Percentiles rank a stretch among this genome's conserved stretches.
These are phyloP conservation scores for Nycticryphes semicollaris DNA, from an alignment of 2,113 vertebrate genomes.

Conservation along the genomic window DNA sequence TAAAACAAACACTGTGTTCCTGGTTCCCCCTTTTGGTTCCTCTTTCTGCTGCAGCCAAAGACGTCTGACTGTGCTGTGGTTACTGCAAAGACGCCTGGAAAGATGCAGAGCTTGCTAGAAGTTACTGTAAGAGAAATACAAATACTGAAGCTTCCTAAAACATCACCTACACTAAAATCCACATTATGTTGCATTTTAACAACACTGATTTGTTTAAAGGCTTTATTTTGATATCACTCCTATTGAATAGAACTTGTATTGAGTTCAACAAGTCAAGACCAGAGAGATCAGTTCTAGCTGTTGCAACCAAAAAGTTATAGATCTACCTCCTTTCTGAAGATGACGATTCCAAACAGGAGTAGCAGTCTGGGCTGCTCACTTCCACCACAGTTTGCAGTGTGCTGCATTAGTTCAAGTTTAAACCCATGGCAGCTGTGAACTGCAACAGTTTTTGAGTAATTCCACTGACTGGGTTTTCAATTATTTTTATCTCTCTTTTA, in stretches of 20 bases:
- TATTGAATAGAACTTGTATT: neutral
- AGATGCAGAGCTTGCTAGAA: neutral
- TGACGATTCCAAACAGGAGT: neutral
- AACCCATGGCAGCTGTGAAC: neutral
- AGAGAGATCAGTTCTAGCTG: neutral
- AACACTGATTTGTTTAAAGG: neutral
- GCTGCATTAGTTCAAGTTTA: neutral
- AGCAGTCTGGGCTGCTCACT: neutral
- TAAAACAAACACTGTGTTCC: neutral
- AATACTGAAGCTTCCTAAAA: neutral
- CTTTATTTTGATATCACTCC: neutral
- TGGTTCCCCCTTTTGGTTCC: neutral
- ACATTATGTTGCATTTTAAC: neutral
- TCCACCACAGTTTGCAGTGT: neutral
- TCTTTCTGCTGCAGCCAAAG: conserved; percentile 3
- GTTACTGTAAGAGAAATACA: neutral
- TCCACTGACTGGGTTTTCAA: neutral
- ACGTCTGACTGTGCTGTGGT: neutral
- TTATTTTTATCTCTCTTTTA: neutral
- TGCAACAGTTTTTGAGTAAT: neutral
- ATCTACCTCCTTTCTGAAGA: neutral
- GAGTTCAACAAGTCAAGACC: neutral
- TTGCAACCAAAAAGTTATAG: neutral
- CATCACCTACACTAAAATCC: neutral
- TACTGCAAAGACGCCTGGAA: conserved; percentile 4